Percentiles rank a stretch among this genome's conserved stretches.
Conservation (phyloP, 1,140 invertebrate genomes). For the Diplogasteroides magnus region DNA sequence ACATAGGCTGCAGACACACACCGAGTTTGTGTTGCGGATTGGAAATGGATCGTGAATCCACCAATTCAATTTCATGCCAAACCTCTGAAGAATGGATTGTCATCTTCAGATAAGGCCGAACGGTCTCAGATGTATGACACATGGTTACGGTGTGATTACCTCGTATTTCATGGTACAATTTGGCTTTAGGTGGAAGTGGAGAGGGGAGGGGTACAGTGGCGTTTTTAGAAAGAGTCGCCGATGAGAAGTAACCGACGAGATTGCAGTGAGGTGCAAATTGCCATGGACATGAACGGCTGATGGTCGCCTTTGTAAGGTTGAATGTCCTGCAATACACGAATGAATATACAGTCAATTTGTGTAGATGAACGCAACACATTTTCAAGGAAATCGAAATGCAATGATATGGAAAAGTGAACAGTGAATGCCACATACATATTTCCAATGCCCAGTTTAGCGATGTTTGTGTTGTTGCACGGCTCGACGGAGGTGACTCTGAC, state of each 20-base stretch:
- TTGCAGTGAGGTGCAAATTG: not conserved
- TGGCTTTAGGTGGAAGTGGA: too few species aligned
- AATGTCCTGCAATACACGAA: too few species aligned
- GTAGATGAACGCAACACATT: too few species aligned
- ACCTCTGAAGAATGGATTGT: too few species aligned
- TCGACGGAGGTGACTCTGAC: not conserved
- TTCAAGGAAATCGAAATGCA: too few species aligned
- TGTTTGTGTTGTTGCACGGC: not conserved
- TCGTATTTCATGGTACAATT: too few species aligned
- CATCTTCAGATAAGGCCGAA: too few species aligned
- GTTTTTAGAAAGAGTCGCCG: not conserved
- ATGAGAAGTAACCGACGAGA: not conserved
- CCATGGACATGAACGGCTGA: not conserved
- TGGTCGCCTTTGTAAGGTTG: not conserved
- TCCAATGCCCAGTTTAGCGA: not conserved
- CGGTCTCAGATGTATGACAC: too few species aligned
- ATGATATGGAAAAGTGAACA: too few species aligned
- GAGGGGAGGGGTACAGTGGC: too few species aligned
- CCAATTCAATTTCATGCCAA: not conserved
- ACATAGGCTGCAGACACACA: not conserved
- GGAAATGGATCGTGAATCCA: not conserved
- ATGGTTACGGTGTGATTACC: too few species aligned
- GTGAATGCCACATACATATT: not conserved
- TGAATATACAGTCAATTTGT: too few species aligned
- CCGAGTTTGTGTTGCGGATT: not conserved